phyloP scores from a whole-genome alignment of 2,888 invertebrate genomes.

The Aelia acuminata region DNA sequence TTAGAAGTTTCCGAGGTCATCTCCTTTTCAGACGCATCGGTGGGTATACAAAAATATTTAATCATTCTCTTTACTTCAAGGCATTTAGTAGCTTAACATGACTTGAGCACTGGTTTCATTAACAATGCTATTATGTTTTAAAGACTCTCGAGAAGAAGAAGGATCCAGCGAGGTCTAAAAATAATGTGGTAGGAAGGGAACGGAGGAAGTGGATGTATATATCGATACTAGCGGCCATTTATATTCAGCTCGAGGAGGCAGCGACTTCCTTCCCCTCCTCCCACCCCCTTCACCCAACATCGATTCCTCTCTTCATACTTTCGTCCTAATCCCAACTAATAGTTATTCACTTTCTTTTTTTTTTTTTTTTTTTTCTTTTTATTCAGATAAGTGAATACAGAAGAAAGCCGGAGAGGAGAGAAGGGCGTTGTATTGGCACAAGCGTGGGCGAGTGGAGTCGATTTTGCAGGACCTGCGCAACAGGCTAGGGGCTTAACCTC shows the following conservation, averaged over 20 bases:
- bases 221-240: background rate
- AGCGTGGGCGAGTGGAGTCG: constrained; percentile 15
- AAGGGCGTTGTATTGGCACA: background rate
- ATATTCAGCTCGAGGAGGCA: constrained; percentile 27
- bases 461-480: background rate
- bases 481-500: background rate
- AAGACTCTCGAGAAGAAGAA: background rate
- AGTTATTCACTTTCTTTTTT: background rate
- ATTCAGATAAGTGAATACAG: too few relatives aligned
- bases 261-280: background rate
- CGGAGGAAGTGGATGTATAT: constrained; percentile 21
- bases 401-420: too few relatives aligned
- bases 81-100: too few relatives aligned
- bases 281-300: background rate
- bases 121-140: background rate
- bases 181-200: background rate
- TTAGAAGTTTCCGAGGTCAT: too few relatives aligned
- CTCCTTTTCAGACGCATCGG: too few relatives aligned
- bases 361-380: too few relatives aligned
- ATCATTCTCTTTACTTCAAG: too few relatives aligned
- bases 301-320: too few relatives aligned
- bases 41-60: too few relatives aligned
- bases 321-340: background rate
- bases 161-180: background rate
- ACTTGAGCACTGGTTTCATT: too few relatives aligned